Evolutionary conservation across 2,113 vertebrate species (phyloP), one percentile per base, ranked within the genome.

Genomic region (Gambusia affinis): DNA sequence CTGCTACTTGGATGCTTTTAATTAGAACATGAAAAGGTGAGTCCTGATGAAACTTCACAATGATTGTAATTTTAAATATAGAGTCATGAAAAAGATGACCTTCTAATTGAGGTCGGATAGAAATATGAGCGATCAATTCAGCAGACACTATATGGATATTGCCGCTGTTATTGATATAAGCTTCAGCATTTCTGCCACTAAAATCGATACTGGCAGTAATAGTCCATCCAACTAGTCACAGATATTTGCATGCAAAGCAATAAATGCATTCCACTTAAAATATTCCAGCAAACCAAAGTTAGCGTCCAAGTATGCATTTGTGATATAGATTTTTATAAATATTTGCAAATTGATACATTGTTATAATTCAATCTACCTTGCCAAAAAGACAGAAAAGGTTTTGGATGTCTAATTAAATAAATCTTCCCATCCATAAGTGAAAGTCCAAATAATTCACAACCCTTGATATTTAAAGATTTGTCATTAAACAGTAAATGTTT

Each of bases 391-490:
- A 57, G 22, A n/a, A 10, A 17, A 47, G 22, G 8, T 3, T 57
- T n/a, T 57, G 51, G 24, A 57, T 24, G 10, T 57, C 51, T n/a
- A 6, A 57, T 57, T 62, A 81, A 83, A 79, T 81, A 65, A 85
- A 86, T 75, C 66, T 67, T 66, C n/a, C 35, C 27, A 29, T 10
- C 30, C 31, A 67, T 12, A 28, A 28, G 67, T 51, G 51, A 82
- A 72, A 27, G 31, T 70, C 77, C 64, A 73, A 33, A 67, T 67
- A 31, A 42, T 70, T 60, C 54, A 66, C 69, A 63, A 70, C 24
- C 63, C 64, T 30, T 47, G 24, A 79, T 73, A 68, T 75, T 76
- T 69, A 77, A 85, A 86, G 19, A 67, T 71, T 51, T 60, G 17
- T 54, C 81, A 67, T 67, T 8, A 78, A 67, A 72, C 44, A 57